phyloP scores from a whole-genome alignment of 2,888 invertebrate genomes.

The Coleophora deauratella region DNA sequence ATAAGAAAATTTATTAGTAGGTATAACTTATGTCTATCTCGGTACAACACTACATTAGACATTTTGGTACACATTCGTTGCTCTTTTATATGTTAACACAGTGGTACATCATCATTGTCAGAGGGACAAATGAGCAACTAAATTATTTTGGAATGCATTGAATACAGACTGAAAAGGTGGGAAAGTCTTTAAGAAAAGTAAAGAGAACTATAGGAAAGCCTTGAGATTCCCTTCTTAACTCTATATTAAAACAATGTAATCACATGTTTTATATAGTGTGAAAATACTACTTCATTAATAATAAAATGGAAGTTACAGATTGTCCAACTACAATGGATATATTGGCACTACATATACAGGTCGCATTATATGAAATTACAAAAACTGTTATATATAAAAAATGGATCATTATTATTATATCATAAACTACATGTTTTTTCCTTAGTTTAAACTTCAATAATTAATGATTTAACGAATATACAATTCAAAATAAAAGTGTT shows the following conservation, averaged over 20 bases:
- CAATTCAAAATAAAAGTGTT: conserved; percentile 1
- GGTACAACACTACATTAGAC: conserved; percentile 57
- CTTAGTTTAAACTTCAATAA: conserved; percentile 11
- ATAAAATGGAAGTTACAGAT: conserved; percentile 43
- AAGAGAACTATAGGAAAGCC: conserved; percentile 17
- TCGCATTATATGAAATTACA: conserved; percentile 63
- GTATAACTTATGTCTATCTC: conserved; percentile 57
- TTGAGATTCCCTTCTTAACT: conserved; percentile 36
- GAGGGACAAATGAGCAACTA: conserved; percentile 39
- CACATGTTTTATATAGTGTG: background rate
- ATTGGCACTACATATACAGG: conserved; percentile 69
- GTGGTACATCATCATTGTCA: conserved; percentile 27
- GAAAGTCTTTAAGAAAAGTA: conserved; percentile 13
- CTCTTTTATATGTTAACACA: conserved; percentile 49
- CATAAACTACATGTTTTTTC: conserved; percentile 32
- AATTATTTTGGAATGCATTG: conserved; percentile 60
- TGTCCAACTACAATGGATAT: conserved; percentile 40
- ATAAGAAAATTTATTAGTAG: conserved; percentile 24
- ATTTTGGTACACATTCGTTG: conserved; percentile 74
- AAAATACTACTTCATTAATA: conserved; percentile 27
- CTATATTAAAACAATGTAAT: conserved; percentile 9
- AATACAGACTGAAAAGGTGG: conserved; percentile 32
- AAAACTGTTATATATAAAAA: conserved; percentile 31
- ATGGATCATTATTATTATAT: conserved; percentile 20
- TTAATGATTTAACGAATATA: conserved; percentile 15